A percentile compares a stretch with the other conserved stretches of the same genome.
Conservation (phyloP, 2,888 invertebrate genomes). For the Sphaerophoria taeniata region DNA sequence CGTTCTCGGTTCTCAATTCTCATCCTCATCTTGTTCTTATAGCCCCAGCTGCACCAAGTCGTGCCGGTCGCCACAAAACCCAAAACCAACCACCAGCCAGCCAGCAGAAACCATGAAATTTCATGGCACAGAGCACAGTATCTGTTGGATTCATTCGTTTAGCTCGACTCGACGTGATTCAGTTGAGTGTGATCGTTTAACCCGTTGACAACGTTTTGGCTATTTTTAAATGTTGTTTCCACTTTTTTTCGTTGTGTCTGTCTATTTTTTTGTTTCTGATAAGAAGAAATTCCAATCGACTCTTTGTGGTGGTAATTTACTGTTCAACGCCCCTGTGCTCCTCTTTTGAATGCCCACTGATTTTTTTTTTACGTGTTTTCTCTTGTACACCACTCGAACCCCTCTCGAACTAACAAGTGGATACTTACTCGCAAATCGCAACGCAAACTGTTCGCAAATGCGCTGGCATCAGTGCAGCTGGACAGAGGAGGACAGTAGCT, state of each 20-base stretch:
- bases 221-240: slow-evolving; percentile 58
- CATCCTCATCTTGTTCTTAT: slow-evolving; percentile 36
- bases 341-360: slow-evolving; percentile 26
- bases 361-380: slow-evolving; percentile 4
- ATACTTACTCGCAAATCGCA: slow-evolving; percentile 27
- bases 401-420: slow-evolving; percentile 61
- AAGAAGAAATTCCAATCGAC: slow-evolving; percentile 67
- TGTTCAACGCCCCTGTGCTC: slow-evolving; percentile 22
- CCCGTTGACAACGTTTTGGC: slow-evolving; percentile 70
- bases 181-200: slow-evolving; percentile 72
- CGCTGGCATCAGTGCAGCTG: slow-evolving; percentile 54
- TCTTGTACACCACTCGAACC: neutral
- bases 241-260: slow-evolving; percentile 33
- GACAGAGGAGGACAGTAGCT: slow-evolving; percentile 62
- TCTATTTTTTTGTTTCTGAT: slow-evolving; percentile 51
- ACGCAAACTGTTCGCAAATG: slow-evolving; percentile 57
- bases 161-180: slow-evolving; percentile 50
- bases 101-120: slow-evolving; percentile 38
- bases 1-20: neutral
- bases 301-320: slow-evolving; percentile 61
- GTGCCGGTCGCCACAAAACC: neutral
- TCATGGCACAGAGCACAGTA: slow-evolving; percentile 33
- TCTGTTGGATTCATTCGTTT: slow-evolving; percentile 44
- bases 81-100: slow-evolving; percentile 15
- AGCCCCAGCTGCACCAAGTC: slow-evolving; percentile 10